These are phyloP conservation scores for Trialeurodes vaporariorum DNA, from an alignment of 1,140 invertebrate genomes.

Conservation along the genomic window DNA sequence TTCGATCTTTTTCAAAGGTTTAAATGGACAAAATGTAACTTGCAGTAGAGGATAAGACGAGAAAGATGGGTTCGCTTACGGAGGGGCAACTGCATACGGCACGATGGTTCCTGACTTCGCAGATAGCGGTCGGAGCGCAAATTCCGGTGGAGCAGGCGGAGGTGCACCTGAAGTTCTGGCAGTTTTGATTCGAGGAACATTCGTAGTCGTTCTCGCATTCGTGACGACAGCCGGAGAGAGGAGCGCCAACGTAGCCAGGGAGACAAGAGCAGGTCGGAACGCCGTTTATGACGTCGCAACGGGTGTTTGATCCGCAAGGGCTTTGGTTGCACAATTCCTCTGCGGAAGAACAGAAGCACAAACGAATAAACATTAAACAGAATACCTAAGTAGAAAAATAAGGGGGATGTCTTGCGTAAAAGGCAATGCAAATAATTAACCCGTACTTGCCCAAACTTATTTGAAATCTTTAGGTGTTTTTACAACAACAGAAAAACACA, in stretches of 20 bases:
- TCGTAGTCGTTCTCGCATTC: conserved; percentile 66
- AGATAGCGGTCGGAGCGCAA: conserved; percentile 67
- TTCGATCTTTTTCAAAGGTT: too few species aligned
- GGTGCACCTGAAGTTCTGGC: conserved; percentile 61
- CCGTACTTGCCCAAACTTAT: neutral
- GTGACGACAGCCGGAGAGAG: conserved; percentile 57
- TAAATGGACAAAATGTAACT: too few species aligned
- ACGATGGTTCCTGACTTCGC: conserved; percentile 60
- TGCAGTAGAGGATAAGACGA: too few species aligned
- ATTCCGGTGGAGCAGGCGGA: conserved; percentile 54
- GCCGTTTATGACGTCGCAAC: conserved; percentile 60
- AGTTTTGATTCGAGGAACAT: conserved; percentile 54
- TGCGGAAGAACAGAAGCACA: conserved; percentile 32
- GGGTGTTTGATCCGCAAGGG: conserved; percentile 65
- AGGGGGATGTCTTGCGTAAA: neutral
- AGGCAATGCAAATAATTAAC: neutral
- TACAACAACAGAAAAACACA: neutral
- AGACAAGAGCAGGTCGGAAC: conserved; percentile 63
- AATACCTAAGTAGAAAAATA: neutral
- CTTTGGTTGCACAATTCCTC: conserved; percentile 66
- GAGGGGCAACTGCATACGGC: conserved; percentile 69
- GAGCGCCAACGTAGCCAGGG: conserved; percentile 57
- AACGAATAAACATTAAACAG: neutral
- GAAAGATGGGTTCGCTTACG: too few species aligned
- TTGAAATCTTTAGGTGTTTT: neutral